Evolutionary conservation across 1,140 invertebrate genomes (phyloP).

Genomic region (Pomphorhynchus laevis): DNA sequence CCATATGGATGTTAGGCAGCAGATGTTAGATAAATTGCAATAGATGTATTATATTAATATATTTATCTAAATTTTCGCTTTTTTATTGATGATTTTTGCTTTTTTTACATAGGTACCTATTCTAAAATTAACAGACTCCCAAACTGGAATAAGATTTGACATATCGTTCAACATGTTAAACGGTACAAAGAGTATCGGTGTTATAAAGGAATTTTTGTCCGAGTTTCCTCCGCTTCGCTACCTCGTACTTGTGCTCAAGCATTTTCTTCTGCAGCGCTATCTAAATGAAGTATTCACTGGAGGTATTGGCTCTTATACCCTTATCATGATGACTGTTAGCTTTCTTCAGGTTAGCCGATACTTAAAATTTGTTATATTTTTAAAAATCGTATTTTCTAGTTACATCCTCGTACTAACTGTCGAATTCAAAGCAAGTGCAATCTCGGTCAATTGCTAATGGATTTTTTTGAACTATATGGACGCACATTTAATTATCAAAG

Average conservation of each 20-base stretch:
- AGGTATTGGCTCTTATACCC: conserved; percentile 83
- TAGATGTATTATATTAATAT: too few relatives aligned
- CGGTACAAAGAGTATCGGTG: conserved; percentile 59
- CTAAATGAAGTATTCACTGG: conserved; percentile 95
- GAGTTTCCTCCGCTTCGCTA: conserved; percentile 48
- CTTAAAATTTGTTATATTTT: conserved; percentile 11
- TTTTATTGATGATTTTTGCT: background rate
- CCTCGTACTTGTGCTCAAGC: conserved; percentile 74
- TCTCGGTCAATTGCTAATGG: conserved; percentile 60
- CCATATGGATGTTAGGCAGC: too few relatives aligned
- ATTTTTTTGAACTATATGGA: conserved; percentile 88
- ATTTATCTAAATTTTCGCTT: background rate
- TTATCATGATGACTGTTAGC: conserved; percentile 87
- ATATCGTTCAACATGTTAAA: conserved; percentile 92
- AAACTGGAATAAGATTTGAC: conserved; percentile 63
- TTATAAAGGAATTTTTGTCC: conserved; percentile 35
- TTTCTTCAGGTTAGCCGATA: conserved; percentile 40
- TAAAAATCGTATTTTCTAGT: background rate
- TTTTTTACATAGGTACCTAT: conserved; percentile 80
- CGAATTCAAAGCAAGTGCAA: conserved; percentile 25
- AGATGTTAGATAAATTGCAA: too few relatives aligned
- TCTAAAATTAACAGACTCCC: conserved; percentile 69
- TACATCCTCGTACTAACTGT: background rate
- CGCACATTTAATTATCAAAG: conserved; percentile 68
- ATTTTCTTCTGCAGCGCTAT: conserved; percentile 73